Evolutionary conservation across 2,797 vertebrate species (phyloP), one percentile per base, ranked within the genome.

Genomic region (Monodelphis domestica): DNA sequence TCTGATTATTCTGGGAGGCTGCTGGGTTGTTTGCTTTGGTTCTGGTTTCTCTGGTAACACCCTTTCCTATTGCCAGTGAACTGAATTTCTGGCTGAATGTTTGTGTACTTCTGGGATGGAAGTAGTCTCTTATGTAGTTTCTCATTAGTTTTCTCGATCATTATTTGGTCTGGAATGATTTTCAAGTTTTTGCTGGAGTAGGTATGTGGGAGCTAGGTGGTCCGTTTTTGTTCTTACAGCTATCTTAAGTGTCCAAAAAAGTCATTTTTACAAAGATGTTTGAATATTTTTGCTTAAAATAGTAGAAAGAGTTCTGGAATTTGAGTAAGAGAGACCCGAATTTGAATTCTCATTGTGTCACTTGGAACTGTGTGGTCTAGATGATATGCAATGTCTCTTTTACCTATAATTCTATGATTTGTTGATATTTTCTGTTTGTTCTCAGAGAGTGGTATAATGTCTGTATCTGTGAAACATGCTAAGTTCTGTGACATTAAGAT

Each of bases 391-490:
- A 63, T 12, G 30, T 63, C 33, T 59, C 33, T 63, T n/a, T n/a
- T 4, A 33, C 33, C 33, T 10, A 30, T 1, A 63, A 15, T 17
- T n/a, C 4, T 88, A 89, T 51, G 89, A 95, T 28, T 38, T 57
- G 89, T 53, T 92, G 12, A 55, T 51, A 53, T 94, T 93, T 90
- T 53, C 50, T 92, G 26, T 33, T 88, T 91, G 14, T 94, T 93
- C 38, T 93, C 11, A 54, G 29, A 38, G 56, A 87, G 4, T 53
- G 12, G 45, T 55, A 10, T 91, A 53, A 53, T 89, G 53, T 93
- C 15, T 14, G 28, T 56, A 1, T 57, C 5, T 90, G 59, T 12
- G 10, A 26, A 33, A 30, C n/a, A 91, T 50, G 51, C 30, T n/a
- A 53, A 52, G 33, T 70, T 90, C 53, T 91, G 21, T 30, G n/a